Evolutionary conservation across 2,797 vertebrate genomes (phyloP).

Genomic region (Karalla daura): DNA sequence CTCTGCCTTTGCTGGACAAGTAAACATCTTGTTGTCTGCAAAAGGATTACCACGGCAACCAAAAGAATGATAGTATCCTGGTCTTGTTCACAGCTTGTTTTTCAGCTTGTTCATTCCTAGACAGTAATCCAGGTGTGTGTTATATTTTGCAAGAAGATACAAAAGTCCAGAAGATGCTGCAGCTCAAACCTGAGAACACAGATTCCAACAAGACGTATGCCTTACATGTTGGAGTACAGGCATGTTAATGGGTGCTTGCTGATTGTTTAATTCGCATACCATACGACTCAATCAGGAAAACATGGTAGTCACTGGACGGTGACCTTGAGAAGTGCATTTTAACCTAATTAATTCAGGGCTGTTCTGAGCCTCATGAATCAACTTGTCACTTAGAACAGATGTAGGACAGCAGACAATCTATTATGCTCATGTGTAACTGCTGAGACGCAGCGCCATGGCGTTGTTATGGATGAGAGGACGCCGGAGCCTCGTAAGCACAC

Average conservation of each 20-base stretch:
- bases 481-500: conserved; percentile 31
- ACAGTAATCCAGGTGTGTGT: too few species aligned
- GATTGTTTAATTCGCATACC: conserved; percentile 28
- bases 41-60: too few species aligned
- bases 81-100: too few species aligned
- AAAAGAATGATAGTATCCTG: too few species aligned
- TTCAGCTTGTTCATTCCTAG: too few species aligned
- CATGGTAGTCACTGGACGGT: conserved; percentile 49
- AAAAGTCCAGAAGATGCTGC: too few species aligned
- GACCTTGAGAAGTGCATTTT: conserved; percentile 70
- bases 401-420: conserved; percentile 58
- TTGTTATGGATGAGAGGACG: conserved; percentile 44
- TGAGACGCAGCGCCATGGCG: conserved; percentile 54
- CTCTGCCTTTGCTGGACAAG: too few species aligned
- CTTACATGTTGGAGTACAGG: too few species aligned
- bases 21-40: too few species aligned
- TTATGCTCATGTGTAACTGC: conserved; percentile 59
- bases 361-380: conserved; percentile 74
- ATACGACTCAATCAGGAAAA: conserved; percentile 37
- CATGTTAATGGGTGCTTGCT: conserved; percentile 18
- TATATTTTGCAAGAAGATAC: too few species aligned
- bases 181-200: too few species aligned
- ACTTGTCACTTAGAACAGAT: conserved; percentile 68
- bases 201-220: too few species aligned
- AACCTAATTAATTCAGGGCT: conserved; percentile 71